phyloP scores from a whole-genome alignment of 2,113 vertebrate genomes.

The Protomyctophum bolini region DNA sequence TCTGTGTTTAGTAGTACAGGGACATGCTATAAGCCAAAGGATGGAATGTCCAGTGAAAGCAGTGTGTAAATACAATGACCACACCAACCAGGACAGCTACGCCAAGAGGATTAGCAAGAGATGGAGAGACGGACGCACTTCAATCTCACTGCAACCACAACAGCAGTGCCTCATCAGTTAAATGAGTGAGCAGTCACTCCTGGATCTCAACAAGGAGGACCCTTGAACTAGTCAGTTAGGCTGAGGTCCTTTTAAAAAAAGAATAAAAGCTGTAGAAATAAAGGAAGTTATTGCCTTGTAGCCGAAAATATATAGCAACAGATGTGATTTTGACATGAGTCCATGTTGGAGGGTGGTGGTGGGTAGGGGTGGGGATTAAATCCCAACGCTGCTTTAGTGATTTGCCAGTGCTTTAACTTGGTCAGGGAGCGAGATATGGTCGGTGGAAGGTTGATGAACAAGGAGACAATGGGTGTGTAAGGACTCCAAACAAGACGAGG shows the following conservation, averaged over 20 bases:
- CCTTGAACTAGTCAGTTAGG: background rate
- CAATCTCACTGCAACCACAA: conserved; percentile 40
- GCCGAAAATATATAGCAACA: conserved; percentile 52
- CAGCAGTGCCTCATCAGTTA: conserved; percentile 16
- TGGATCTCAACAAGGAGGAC: background rate
- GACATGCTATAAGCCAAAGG: conserved; percentile 34
- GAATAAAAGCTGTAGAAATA: background rate
- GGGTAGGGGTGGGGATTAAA: conserved; percentile 67
- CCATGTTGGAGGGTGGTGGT: conserved; percentile 49
- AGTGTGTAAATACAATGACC: conserved; percentile 37
- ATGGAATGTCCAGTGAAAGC: conserved; percentile 35
- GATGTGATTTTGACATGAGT: conserved; percentile 64
- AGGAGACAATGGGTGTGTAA: conserved; percentile 44
- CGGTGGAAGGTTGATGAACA: conserved; percentile 11
- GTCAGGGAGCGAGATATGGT: conserved; percentile 43
- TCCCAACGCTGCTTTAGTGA: conserved; percentile 67
- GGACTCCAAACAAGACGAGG: conserved; percentile 11
- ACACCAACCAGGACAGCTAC: conserved; percentile 36
- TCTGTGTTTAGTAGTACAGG: conserved; percentile 42
- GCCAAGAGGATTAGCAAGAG: conserved; percentile 53
- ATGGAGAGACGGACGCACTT: conserved; percentile 16
- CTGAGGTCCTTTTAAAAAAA: background rate
- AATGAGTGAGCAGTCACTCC: conserved; percentile 23
- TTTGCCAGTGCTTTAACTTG: conserved; percentile 74
- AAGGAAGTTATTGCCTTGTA: conserved; percentile 4